These are phyloP conservation scores for Lepidotrigona ventralis DNA, from an alignment of 1,140 invertebrate genomes.

Conservation along the genomic window DNA sequence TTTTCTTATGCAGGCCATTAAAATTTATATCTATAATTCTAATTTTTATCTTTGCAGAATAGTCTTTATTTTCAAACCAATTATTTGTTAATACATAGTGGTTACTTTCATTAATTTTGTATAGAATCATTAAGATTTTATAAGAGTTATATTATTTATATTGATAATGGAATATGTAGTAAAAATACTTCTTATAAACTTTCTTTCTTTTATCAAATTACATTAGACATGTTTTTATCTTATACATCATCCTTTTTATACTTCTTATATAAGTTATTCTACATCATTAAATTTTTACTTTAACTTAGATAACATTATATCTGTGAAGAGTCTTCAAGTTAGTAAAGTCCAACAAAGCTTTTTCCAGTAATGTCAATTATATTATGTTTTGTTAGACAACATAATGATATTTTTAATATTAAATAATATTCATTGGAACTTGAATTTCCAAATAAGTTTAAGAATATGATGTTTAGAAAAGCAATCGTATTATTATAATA, in stretches of 20 bases:
- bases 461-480: neutral
- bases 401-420: slow-evolving; percentile 81
- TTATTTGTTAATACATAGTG: slow-evolving; percentile 90
- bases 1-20: slow-evolving; percentile 85
- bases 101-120: slow-evolving; percentile 87
- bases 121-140: slow-evolving; percentile 1
- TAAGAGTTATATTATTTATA: neutral
- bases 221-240: slow-evolving; percentile 92
- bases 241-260: slow-evolving; percentile 74
- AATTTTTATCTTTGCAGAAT: slow-evolving; percentile 86
- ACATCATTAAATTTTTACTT: slow-evolving; percentile 92
- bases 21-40: slow-evolving; percentile 89
- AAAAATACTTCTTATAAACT: neutral
- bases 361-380: slow-evolving; percentile 87
- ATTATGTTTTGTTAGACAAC: slow-evolving; percentile 86
- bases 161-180: neutral
- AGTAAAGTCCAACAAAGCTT: slow-evolving; percentile 83
- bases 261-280: slow-evolving; percentile 93
- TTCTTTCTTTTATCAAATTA: slow-evolving; percentile 74
- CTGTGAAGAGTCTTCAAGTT: slow-evolving; percentile 89
- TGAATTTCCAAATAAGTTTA: slow-evolving; percentile 71
- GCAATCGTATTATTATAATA: neutral
- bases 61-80: slow-evolving; percentile 90
- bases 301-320: slow-evolving; percentile 86
- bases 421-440: slow-evolving; percentile 80